Evolutionary conservation across 1,140 invertebrate genomes (phyloP).

Genomic region (Drosophila tani): DNA sequence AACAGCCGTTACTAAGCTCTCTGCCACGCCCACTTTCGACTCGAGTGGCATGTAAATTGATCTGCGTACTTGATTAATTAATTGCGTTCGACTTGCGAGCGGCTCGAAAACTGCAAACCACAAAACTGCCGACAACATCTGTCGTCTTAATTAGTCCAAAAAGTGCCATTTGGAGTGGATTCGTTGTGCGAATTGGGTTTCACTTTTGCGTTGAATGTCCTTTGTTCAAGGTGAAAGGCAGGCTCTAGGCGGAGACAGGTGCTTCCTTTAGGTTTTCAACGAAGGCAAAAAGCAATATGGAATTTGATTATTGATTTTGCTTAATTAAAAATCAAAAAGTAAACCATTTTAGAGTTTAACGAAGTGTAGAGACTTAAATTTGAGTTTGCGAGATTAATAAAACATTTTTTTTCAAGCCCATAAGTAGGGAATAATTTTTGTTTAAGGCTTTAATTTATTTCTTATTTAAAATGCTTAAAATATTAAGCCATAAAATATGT

Average conservation of each 20-base stretch:
- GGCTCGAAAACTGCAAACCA: slow-evolving; percentile 33
- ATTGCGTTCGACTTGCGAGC: slow-evolving; percentile 46
- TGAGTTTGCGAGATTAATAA: background rate
- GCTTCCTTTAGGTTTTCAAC: background rate
- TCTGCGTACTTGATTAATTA: slow-evolving; percentile 61
- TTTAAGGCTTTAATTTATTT: background rate
- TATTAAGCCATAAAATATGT: too few species aligned
- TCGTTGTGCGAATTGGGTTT: slow-evolving; percentile 8
- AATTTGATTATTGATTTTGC: background rate
- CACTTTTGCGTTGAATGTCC: slow-evolving; percentile 4
- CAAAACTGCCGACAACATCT: slow-evolving; percentile 40
- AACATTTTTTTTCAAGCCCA: background rate
- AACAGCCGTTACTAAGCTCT: slow-evolving; percentile 47
- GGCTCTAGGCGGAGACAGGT: background rate
- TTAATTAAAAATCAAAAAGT: background rate
- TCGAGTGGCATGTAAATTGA: slow-evolving; percentile 55
- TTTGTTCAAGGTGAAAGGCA: slow-evolving; percentile 38
- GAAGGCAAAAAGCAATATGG: background rate
- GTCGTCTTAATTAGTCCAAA: slow-evolving; percentile 50
- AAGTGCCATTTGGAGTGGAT: slow-evolving; percentile 15
- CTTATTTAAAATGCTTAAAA: background rate
- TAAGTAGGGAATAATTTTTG: background rate
- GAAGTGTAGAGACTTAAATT: too few species aligned
- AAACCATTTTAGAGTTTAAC: too few species aligned
- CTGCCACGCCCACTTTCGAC: slow-evolving; percentile 32